phyloP scores from a whole-genome alignment of 2,113 vertebrate species.

The Pica pica region DNA sequence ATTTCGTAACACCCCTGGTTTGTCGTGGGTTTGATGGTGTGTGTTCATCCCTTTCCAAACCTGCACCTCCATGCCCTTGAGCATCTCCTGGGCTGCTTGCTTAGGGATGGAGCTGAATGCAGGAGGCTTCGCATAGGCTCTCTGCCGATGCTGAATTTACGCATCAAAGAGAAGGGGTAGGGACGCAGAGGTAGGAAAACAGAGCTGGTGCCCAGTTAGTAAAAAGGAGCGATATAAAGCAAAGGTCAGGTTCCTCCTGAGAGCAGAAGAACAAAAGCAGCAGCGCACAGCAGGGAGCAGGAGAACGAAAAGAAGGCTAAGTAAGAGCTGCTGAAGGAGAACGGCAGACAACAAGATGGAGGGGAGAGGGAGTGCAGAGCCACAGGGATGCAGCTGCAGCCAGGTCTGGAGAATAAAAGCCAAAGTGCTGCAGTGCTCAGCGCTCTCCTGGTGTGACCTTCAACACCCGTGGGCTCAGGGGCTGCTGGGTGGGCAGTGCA shows the following conservation, averaged over 20 bases:
- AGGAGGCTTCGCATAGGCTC: background rate
- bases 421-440: background rate
- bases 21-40: background rate
- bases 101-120: background rate
- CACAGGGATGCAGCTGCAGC: background rate
- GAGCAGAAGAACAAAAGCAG: background rate
- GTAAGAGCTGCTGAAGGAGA: background rate
- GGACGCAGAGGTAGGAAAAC: background rate
- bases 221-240: background rate
- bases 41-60: background rate
- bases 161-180: background rate
- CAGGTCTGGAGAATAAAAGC: background rate
- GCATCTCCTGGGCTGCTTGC: background rate
- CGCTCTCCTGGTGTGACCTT: accelerated
- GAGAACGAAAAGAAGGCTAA: background rate
- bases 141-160: background rate
- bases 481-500: background rate
- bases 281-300: background rate
- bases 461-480: background rate
- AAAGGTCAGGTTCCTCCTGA: background rate
- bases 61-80: background rate
- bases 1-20: background rate
- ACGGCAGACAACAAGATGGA: background rate
- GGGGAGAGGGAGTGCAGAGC: background rate
- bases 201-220: background rate